Evolutionary conservation across 2,113 vertebrate genomes (phyloP).

Genomic region (Hypocryptadius cinnamomeus): DNA sequence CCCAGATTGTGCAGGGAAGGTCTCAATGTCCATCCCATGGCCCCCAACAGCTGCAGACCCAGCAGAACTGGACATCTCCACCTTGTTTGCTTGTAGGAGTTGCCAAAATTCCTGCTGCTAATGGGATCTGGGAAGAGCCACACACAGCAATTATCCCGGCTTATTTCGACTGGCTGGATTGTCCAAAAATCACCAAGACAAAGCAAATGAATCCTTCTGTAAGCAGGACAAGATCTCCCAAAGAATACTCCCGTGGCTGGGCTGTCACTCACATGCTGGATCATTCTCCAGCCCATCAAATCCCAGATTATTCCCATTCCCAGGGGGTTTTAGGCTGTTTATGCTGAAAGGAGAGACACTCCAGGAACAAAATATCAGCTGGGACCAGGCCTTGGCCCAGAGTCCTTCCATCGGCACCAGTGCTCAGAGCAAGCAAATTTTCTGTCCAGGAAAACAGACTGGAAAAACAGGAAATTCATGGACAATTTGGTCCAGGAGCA

Average conservation of each 20-base stretch:
- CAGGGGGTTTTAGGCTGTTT: neutral
- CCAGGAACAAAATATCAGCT: neutral
- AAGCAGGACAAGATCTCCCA: neutral
- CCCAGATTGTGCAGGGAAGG: neutral
- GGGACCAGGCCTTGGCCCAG: neutral
- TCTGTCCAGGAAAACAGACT: neutral
- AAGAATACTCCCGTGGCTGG: neutral
- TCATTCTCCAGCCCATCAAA: neutral
- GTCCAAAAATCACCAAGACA: constrained; percentile 3
- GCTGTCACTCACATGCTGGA: neutral
- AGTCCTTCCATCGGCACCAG: neutral
- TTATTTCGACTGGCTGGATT: neutral
- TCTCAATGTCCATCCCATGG: accelerated
- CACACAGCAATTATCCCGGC: neutral
- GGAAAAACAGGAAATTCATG: neutral
- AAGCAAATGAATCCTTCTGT: constrained; percentile 6
- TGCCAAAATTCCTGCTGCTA: neutral
- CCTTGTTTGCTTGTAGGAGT: neutral
- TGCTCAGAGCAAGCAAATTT: neutral
- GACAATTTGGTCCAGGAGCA: neutral
- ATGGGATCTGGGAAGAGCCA: neutral
- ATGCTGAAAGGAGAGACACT: neutral
- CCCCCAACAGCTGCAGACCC: neutral
- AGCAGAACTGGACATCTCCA: neutral
- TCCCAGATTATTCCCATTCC: neutral